Conservation (phyloP, 2,113 vertebrate genomes). For the Rhineura floridana region DNA sequence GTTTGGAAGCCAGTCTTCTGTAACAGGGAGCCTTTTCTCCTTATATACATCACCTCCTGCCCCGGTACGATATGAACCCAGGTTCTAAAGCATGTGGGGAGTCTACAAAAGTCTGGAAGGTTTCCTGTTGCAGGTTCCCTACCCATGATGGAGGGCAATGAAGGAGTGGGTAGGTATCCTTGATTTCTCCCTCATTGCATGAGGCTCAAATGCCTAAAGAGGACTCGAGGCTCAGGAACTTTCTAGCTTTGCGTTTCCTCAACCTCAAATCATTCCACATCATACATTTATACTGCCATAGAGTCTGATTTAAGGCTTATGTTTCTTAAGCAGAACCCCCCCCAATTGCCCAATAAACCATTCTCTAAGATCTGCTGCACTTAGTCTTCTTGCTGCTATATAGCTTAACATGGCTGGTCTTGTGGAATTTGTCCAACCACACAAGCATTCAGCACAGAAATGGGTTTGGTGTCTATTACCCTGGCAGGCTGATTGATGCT, state of each 20-base stretch:
- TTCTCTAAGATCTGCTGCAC: not conserved
- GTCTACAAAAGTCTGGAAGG: no score
- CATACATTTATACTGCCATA: not conserved
- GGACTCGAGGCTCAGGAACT: not conserved
- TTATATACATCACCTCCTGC: no score
- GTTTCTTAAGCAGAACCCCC: not conserved
- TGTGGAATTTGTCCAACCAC: not conserved
- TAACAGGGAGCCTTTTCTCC: no score
- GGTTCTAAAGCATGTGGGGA: no score
- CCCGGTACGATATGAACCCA: no score
- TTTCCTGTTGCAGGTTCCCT: no score
- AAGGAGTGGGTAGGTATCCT: no score
- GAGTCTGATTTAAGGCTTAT: not conserved
- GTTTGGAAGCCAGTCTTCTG: no score
- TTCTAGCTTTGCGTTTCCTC: not conserved
- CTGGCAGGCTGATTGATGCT: not conserved
- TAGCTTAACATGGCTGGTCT: not conserved
- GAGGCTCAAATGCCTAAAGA: no score
- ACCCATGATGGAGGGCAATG: no score
- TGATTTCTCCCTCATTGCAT: no score
- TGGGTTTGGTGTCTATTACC: slow-evolving; percentile 1
- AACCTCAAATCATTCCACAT: not conserved
- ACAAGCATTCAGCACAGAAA: not conserved
- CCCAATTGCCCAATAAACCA: not conserved
- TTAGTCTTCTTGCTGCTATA: not conserved